Evolutionary conservation across 1,140 invertebrate species (phyloP), one percentile per base, ranked within the genome.

Genomic region (Meloidogyne exigua): DNA sequence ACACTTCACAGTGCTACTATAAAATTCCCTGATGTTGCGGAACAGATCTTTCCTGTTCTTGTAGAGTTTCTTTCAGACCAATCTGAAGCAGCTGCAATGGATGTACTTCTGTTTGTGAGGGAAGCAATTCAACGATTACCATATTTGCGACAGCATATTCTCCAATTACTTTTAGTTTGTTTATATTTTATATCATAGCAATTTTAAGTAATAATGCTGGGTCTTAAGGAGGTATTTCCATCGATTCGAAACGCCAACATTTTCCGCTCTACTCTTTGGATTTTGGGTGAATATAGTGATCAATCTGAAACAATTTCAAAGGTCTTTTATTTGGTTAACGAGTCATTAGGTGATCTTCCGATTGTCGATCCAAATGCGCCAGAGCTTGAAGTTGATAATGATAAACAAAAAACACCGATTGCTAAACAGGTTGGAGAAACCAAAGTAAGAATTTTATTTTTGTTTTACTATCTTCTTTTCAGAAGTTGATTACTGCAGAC

Each of bases 1-100:
- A 98, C 95, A 11, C 88, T 99, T 73, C 96, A 99, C 89, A 91
- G 93, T 15, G 96, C 95, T 85, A 95, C 93, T 74, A 94, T 98
- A 79, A 97, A 95, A 90, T 99, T 99, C 89, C 95, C 96, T 2
- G 96, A 99, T 89, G 95, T 98, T 70, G 95, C 95, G 23, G 91
- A 91, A 68, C 92, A 92, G 73, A 94, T 98, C 67, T 95, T 98
- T 81, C 95, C 94, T 39, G 93, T 97, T 57, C 89, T 99, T 73
- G 92, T 95, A 81, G 96, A 98, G 88, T 95, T 98, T 88, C 89
- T 99, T n/a, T 93, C 93, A 1, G 96, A 98, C 88, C 93, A 92
- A 65, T 94, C 94, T 88, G 96, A 98, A 88, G 89, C 94, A 69
- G 95, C 95, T 26, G 95, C 97, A 0, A 91, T 92, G 3, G 95